phyloP scores from a whole-genome alignment of 2,797 vertebrate genomes.

The Malacoraja senta region DNA sequence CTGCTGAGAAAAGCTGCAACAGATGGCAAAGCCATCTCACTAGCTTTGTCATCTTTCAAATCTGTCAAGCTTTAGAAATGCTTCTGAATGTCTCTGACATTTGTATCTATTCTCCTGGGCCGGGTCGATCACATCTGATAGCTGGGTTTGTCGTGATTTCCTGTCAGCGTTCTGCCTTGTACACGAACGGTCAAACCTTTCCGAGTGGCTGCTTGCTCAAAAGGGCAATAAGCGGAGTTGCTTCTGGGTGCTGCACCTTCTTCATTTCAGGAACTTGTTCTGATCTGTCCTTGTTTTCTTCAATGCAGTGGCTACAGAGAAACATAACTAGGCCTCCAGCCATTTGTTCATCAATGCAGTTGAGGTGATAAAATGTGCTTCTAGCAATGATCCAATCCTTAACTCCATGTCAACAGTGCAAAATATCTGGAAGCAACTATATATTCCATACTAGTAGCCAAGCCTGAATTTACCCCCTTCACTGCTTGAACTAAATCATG shows the following conservation, averaged over 20 bases:
- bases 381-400: background rate
- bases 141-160: background rate
- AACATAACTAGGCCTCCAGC: background rate
- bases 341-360: background rate
- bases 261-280: background rate
- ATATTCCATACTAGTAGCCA: too few relatives aligned
- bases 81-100: too few relatives aligned
- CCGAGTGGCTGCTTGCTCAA: background rate
- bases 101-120: background rate
- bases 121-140: background rate
- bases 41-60: too few relatives aligned
- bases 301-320: background rate
- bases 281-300: too few relatives aligned
- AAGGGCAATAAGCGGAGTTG: background rate
- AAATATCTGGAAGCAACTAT: too few relatives aligned
- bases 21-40: too few relatives aligned
- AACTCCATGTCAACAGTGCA: too few relatives aligned
- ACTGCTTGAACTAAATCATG: background rate
- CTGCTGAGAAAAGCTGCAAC: too few relatives aligned
- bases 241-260: background rate
- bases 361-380: background rate
- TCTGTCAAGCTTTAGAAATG: too few relatives aligned
- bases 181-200: background rate
- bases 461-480: too few relatives aligned
- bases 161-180: background rate